A percentile compares a stretch with the other conserved stretches of the same genome.
These are phyloP conservation scores for Drosophila persimilis DNA, from an alignment of 1,140 invertebrate genomes.

Conservation along the genomic window DNA sequence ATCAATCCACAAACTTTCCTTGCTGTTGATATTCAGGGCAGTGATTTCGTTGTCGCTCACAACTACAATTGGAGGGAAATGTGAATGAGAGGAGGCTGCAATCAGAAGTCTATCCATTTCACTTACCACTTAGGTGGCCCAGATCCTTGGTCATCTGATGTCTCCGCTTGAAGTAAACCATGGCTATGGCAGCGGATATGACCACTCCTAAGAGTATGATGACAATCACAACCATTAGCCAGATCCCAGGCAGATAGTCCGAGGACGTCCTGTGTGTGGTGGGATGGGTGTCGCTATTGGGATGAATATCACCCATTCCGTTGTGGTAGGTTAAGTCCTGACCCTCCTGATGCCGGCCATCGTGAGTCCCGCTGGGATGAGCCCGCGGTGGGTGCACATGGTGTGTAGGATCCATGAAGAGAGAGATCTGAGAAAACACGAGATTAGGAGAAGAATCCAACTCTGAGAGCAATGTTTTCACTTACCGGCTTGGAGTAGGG, in stretches of 20 bases:
- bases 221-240: slow-evolving; percentile 90
- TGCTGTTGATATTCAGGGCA: slow-evolving; percentile 87
- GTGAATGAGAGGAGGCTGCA: background rate
- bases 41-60: slow-evolving; percentile 87
- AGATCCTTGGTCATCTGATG: slow-evolving; percentile 86
- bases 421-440: slow-evolving; percentile 55
- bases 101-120: background rate
- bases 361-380: slow-evolving; percentile 83
- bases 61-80: slow-evolving; percentile 33
- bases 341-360: slow-evolving; percentile 61
- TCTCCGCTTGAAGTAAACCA: slow-evolving; percentile 86
- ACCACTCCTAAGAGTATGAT: slow-evolving; percentile 86
- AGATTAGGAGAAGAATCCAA: background rate
- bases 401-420: slow-evolving; percentile 86
- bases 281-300: slow-evolving; percentile 55
- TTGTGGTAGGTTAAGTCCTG: slow-evolving; percentile 70
- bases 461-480: fast-evolving
- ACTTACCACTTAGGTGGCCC: slow-evolving; percentile 84
- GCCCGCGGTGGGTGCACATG: slow-evolving; percentile 84
- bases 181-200: slow-evolving; percentile 86
- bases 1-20: slow-evolving; percentile 90
- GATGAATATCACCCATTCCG: slow-evolving; percentile 56
- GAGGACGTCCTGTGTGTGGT: slow-evolving; percentile 75
- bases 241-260: slow-evolving; percentile 87
- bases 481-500: slow-evolving; percentile 87